Evolutionary conservation across 2,888 invertebrate genomes (phyloP).

Genomic region (Calameuta idolon): DNA sequence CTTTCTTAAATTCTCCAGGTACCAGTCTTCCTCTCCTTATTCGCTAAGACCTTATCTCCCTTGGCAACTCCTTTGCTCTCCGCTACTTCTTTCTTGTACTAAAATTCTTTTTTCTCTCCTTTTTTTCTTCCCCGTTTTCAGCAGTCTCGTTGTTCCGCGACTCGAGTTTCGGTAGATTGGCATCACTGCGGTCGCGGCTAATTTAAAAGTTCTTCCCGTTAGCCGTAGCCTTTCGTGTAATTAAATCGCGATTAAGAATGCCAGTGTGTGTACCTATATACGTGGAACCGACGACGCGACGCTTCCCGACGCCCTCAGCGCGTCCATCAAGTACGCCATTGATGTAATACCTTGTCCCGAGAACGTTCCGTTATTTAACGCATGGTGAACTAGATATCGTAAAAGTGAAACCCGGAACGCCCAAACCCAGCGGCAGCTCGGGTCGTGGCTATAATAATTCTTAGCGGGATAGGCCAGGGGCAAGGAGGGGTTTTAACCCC

Average conservation of each 20-base stretch:
- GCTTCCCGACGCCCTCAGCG: neutral
- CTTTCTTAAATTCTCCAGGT: neutral
- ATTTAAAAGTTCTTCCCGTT: slow-evolving; percentile 8
- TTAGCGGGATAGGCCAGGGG: neutral
- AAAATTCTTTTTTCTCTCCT: neutral
- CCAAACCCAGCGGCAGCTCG: neutral
- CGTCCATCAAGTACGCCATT: neutral
- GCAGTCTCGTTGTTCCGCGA: neutral
- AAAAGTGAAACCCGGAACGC: neutral
- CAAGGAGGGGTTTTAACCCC: neutral
- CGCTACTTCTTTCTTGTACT: neutral
- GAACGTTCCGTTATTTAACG: neutral
- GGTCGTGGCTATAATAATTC: neutral
- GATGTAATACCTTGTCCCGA: neutral
- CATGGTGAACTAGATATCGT: neutral
- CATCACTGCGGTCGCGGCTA: neutral
- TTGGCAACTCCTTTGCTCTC: neutral
- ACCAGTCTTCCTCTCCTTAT: neutral
- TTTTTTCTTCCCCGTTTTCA: neutral
- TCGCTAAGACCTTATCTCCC: neutral
- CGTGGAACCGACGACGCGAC: neutral
- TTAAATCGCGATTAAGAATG: slow-evolving; percentile 5
- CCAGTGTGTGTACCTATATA: neutral
- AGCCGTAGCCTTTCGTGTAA: slow-evolving; percentile 2
- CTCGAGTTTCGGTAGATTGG: neutral